Percentiles rank a stretch among this genome's conserved stretches.
Evolutionary conservation across 1,140 invertebrate genomes (phyloP).

Genomic region (Drosophila neocordata): DNA sequence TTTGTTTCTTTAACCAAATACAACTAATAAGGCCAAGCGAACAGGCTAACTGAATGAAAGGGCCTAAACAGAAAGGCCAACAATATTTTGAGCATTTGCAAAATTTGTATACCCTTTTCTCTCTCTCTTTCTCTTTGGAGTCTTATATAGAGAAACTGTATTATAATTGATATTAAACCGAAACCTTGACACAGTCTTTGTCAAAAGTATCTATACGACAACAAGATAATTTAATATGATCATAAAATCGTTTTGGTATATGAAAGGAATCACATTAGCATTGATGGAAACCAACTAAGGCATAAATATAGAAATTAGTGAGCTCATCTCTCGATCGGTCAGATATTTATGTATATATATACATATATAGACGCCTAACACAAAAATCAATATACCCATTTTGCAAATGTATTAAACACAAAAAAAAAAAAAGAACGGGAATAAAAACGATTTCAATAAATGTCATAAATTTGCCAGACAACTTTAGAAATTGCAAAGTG

Average conservation of each 20-base stretch:
- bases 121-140: too few relatives aligned
- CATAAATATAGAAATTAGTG: too few relatives aligned
- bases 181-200: too few relatives aligned
- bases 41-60: background rate
- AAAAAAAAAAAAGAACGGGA: slow-evolving; percentile 29
- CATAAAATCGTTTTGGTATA: too few relatives aligned
- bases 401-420: background rate
- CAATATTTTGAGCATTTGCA: background rate
- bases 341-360: background rate
- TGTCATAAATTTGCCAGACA: slow-evolving; percentile 54
- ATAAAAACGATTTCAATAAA: slow-evolving; percentile 54
- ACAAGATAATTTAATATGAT: background rate
- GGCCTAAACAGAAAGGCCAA: background rate
- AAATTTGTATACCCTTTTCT: too few relatives aligned
- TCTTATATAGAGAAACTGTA: too few relatives aligned
- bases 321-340: background rate
- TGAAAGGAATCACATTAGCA: background rate
- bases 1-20: slow-evolving; percentile 1
- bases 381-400: background rate
- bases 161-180: too few relatives aligned
- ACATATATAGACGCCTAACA: background rate
- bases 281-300: background rate
- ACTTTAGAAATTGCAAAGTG: slow-evolving; percentile 41
- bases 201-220: too few relatives aligned
- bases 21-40: background rate